phyloP scores from a whole-genome alignment of 2,888 invertebrate species.

The Dorcus parallelipipedus region DNA sequence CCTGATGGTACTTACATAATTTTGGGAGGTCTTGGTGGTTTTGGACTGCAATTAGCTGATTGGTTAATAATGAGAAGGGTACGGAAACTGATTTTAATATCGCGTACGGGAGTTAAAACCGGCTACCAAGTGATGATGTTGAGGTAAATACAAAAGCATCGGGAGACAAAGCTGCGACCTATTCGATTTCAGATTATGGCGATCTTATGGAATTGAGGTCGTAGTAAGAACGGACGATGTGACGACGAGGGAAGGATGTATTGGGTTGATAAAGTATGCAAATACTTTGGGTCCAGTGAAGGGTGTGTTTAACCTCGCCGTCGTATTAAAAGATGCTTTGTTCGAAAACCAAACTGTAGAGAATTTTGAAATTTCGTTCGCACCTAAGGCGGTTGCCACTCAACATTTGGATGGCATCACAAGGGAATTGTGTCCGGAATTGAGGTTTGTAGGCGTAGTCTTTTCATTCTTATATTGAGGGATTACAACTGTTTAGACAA shows the following conservation, averaged over 20 bases:
- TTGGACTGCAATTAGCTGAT: slow-evolving; percentile 84
- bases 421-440: slow-evolving; percentile 54
- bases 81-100: slow-evolving; percentile 72
- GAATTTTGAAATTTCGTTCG: slow-evolving; percentile 64
- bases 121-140: slow-evolving; percentile 76
- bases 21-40: slow-evolving; percentile 84
- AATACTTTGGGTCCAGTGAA: slow-evolving; percentile 67
- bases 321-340: slow-evolving; percentile 70
- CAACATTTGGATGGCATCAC: slow-evolving; percentile 68
- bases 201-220: slow-evolving; percentile 65
- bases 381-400: slow-evolving; percentile 79
- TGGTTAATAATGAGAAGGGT: slow-evolving; percentile 85
- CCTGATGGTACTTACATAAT: slow-evolving; percentile 46
- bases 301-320: slow-evolving; percentile 88
- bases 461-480: background rate
- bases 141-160: background rate
- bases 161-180: background rate
- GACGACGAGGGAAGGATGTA: slow-evolving; percentile 67
- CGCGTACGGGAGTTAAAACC: slow-evolving; percentile 72
- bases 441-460: slow-evolving; percentile 36
- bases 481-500: slow-evolving; percentile 45
- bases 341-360: slow-evolving; percentile 74
- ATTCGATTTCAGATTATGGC: slow-evolving; percentile 54
- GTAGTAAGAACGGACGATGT: slow-evolving; percentile 70
- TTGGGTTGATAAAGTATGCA: slow-evolving; percentile 64